These are phyloP conservation scores for Trinorchestia longiramus DNA, from an alignment of 1,140 invertebrate species.

Conservation along the genomic window DNA sequence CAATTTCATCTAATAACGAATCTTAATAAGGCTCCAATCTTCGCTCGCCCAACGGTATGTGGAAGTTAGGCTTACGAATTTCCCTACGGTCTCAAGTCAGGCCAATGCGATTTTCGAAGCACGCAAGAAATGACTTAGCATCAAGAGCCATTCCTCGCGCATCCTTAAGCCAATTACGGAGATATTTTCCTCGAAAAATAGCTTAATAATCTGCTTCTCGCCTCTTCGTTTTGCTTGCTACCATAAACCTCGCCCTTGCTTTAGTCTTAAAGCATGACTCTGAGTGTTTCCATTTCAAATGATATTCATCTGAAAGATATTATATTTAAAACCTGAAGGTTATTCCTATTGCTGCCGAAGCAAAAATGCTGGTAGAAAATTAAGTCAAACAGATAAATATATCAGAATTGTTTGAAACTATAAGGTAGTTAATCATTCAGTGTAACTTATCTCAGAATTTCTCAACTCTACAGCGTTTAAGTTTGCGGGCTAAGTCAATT, in stretches of 20 bases:
- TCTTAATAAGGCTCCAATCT: neutral
- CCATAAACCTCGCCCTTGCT: neutral
- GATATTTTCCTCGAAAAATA: neutral
- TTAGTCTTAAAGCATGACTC: neutral
- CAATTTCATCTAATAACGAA: neutral
- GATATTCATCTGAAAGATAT: neutral
- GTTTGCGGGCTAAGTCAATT: too few relatives aligned
- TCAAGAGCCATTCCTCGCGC: neutral
- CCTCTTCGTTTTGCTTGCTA: neutral
- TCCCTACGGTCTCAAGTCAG: neutral
- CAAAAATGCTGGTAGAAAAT: too few relatives aligned
- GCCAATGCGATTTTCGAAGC: neutral
- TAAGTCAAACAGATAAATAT: too few relatives aligned
- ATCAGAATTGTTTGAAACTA: too few relatives aligned
- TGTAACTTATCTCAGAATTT: too few relatives aligned
- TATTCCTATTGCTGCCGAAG: neutral
- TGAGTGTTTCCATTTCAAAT: neutral
- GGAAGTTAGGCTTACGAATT: neutral
- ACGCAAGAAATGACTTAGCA: neutral
- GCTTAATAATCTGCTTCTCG: neutral
- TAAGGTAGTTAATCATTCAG: too few relatives aligned
- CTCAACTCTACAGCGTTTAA: too few relatives aligned
- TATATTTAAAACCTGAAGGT: neutral
- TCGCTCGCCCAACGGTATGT: neutral
- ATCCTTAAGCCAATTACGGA: neutral